Percentiles rank a stretch among this genome's conserved stretches.
These are phyloP conservation scores for Simalia tracyae DNA, from an alignment of 2,797 vertebrate species.

Conservation along the genomic window DNA sequence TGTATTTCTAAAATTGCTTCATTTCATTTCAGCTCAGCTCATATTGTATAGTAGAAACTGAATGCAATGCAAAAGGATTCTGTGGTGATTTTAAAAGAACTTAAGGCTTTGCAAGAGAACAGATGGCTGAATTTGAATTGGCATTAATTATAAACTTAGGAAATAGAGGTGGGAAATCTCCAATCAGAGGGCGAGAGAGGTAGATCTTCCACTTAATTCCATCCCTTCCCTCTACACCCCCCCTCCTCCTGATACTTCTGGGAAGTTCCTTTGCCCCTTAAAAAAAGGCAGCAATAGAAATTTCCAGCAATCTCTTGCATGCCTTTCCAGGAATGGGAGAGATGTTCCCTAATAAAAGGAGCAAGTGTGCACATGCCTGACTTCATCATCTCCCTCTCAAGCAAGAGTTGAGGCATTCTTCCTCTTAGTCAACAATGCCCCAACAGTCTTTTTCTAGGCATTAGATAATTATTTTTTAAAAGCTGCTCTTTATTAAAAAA, in stretches of 20 bases:
- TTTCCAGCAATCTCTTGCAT: background rate
- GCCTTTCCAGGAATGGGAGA: background rate
- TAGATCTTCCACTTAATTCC: background rate
- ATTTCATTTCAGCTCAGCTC: slow-evolving; percentile 32
- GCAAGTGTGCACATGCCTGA: background rate
- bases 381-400: background rate
- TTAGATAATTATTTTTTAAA: background rate
- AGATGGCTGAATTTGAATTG: background rate
- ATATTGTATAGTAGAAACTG: slow-evolving; percentile 45
- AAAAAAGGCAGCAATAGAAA: background rate
- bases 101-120: slow-evolving; percentile 45
- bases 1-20: slow-evolving; percentile 44
- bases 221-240: background rate
- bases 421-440: background rate
- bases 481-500: background rate
- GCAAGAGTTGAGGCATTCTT: background rate
- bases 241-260: background rate
- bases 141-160: background rate
- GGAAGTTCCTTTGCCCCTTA: background rate
- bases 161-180: background rate
- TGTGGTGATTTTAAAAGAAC: slow-evolving; percentile 58
- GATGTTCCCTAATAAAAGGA: background rate
- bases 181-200: background rate
- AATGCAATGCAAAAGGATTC: slow-evolving; percentile 47
- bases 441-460: background rate